Evolutionary conservation across 2,888 invertebrate genomes (phyloP).

Genomic region (Dynastes grantii): DNA sequence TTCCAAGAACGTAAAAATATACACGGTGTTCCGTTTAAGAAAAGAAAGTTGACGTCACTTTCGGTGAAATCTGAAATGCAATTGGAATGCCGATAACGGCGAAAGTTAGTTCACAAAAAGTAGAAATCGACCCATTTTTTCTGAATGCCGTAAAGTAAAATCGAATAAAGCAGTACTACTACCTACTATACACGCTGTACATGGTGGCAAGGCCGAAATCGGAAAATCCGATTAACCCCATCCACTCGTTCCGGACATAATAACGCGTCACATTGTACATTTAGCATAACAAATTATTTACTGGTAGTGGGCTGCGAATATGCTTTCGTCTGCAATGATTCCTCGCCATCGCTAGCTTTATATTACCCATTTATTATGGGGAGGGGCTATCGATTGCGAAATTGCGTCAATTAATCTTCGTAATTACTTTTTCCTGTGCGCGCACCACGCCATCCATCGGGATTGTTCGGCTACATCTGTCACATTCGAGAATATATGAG

Average conservation of each 20-base stretch:
- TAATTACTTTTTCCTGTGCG: conserved; percentile 68
- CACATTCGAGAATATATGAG: conserved; percentile 64
- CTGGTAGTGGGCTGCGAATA: conserved; percentile 41
- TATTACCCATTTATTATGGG: conserved; percentile 50
- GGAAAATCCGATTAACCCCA: neutral
- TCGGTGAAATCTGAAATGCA: too few relatives aligned
- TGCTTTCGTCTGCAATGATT: conserved; percentile 45
- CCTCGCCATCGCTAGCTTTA: conserved; percentile 41
- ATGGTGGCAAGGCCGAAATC: neutral
- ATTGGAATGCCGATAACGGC: too few relatives aligned
- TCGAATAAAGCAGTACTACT: too few relatives aligned
- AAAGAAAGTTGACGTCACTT: too few relatives aligned
- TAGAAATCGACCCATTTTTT: too few relatives aligned
- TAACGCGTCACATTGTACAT: conserved; percentile 5
- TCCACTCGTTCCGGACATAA: neutral
- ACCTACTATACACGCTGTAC: too few relatives aligned
- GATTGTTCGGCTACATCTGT: conserved; percentile 68
- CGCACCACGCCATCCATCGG: conserved; percentile 59
- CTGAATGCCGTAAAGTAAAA: too few relatives aligned
- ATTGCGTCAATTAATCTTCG: conserved; percentile 50
- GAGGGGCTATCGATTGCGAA: conserved; percentile 53
- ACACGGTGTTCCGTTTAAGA: too few relatives aligned
- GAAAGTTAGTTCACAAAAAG: too few relatives aligned
- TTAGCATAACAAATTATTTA: conserved; percentile 50
- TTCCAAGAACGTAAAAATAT: too few relatives aligned